Evolutionary conservation across 1,140 invertebrate species (phyloP).

Genomic region (Euborellia annulipes): DNA sequence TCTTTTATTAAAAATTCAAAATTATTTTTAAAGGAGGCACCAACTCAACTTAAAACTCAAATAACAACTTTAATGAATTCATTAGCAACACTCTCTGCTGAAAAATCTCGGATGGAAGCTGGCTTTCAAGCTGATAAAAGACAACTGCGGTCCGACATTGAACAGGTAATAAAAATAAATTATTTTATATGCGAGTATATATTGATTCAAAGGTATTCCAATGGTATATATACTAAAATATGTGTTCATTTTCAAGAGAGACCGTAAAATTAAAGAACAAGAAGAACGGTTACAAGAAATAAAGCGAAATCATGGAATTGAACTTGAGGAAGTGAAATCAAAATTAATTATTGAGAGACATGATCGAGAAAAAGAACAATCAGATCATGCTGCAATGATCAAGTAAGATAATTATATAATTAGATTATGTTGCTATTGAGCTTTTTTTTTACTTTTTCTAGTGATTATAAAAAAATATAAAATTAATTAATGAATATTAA

Average conservation of each 20-base stretch:
- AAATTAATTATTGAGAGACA: slow-evolving; percentile 56
- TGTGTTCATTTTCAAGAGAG: slow-evolving; percentile 14
- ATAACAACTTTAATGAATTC: slow-evolving; percentile 54
- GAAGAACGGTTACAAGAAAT: slow-evolving; percentile 42
- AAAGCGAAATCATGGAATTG: slow-evolving; percentile 35
- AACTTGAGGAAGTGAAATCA: slow-evolving; percentile 49
- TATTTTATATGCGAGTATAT: not conserved
- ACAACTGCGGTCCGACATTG: slow-evolving; percentile 47
- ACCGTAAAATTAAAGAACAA: slow-evolving; percentile 17
- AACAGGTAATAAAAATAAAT: slow-evolving; percentile 28
- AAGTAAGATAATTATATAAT: slow-evolving; percentile 21
- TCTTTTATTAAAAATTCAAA: too few relatives aligned
- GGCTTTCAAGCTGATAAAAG: slow-evolving; percentile 65
- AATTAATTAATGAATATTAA: slow-evolving; percentile 1
- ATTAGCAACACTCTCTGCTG: slow-evolving; percentile 57
- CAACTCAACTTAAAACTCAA: slow-evolving; percentile 32
- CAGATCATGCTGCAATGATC: slow-evolving; percentile 51
- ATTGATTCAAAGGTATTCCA: not conserved
- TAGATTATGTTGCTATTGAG: not conserved
- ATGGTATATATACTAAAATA: slow-evolving; percentile 5
- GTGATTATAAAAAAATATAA: not conserved
- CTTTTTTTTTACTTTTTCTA: not conserved
- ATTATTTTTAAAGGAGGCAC: slow-evolving; percentile 11
- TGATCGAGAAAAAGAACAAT: slow-evolving; percentile 61
- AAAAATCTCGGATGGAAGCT: slow-evolving; percentile 70